Evolutionary conservation across 2,113 vertebrate species (phyloP).

Genomic region (Sylvia atricapilla): DNA sequence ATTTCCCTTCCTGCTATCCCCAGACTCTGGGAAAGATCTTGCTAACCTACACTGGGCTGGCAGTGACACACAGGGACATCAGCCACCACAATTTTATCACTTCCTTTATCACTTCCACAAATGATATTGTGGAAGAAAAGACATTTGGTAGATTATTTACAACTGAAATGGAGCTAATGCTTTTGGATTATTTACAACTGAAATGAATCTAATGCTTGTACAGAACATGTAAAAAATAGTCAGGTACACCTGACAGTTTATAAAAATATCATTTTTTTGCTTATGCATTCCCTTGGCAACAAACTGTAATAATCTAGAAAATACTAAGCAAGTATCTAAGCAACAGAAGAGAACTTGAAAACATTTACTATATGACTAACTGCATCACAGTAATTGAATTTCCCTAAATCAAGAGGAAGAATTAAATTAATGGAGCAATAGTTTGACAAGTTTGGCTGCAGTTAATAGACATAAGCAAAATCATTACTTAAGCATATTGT

Average conservation of each 20-base stretch:
- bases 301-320: conserved; percentile 38
- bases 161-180: neutral
- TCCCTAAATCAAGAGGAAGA: conserved; percentile 44
- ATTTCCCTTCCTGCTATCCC: neutral
- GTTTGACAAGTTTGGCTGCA: conserved; percentile 46
- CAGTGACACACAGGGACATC: neutral
- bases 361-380: conserved; percentile 39
- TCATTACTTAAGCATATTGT: conserved; percentile 36
- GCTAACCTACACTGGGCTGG: neutral
- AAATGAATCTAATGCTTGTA: neutral
- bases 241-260: neutral
- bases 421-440: conserved; percentile 63
- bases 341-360: conserved; percentile 34
- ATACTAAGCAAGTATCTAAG: conserved; percentile 39
- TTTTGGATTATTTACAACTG: neutral
- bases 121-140: neutral
- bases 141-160: neutral
- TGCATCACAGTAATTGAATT: conserved; percentile 55
- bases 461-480: conserved; percentile 49
- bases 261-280: neutral
- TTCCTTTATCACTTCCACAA: neutral
- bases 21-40: neutral
- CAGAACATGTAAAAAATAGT: neutral
- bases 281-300: neutral
- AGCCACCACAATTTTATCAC: neutral